phyloP scores from a whole-genome alignment of 2,888 invertebrate genomes.

The Hanleya hanleyi region DNA sequence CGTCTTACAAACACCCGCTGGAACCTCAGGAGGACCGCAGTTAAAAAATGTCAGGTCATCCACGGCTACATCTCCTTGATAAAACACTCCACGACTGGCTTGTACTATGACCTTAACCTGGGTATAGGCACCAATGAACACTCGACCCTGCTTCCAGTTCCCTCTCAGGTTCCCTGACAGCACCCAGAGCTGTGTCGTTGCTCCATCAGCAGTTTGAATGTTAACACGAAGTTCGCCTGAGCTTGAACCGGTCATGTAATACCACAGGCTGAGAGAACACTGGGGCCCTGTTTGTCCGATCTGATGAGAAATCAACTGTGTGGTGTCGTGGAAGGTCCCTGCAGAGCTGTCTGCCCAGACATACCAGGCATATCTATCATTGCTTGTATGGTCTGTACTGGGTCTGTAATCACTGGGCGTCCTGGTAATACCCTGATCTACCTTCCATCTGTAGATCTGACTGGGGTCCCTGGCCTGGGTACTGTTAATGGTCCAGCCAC shows the following conservation, averaged over 20 bases:
- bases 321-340: constrained; percentile 34
- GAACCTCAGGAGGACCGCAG: constrained; percentile 49
- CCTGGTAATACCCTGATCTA: constrained; percentile 33
- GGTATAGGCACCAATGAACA: constrained; percentile 51
- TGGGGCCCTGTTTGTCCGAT: constrained; percentile 51
- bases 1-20: constrained; percentile 28
- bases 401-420: constrained; percentile 39
- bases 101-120: constrained; percentile 46
- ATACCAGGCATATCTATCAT: constrained; percentile 39
- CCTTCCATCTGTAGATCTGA: constrained; percentile 49
- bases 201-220: constrained; percentile 15
- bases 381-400: constrained; percentile 38
- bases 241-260: constrained; percentile 32
- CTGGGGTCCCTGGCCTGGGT: constrained; percentile 19
- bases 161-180: constrained; percentile 41
- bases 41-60: constrained; percentile 57
- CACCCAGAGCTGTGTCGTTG: constrained; percentile 39
- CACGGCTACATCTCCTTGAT: constrained; percentile 53
- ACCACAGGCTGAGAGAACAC: constrained; percentile 41
- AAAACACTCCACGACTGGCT: constrained; percentile 46
- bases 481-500: constrained; percentile 47
- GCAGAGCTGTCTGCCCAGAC: constrained; percentile 54
- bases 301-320: constrained; percentile 19
- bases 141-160: constrained; percentile 44
- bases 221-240: not conserved